A percentile compares a stretch with the other conserved stretches of the same genome.
These are phyloP conservation scores for Chrysochloris asiatica DNA, from an alignment of 2,113 vertebrate species.

Conservation along the genomic window DNA sequence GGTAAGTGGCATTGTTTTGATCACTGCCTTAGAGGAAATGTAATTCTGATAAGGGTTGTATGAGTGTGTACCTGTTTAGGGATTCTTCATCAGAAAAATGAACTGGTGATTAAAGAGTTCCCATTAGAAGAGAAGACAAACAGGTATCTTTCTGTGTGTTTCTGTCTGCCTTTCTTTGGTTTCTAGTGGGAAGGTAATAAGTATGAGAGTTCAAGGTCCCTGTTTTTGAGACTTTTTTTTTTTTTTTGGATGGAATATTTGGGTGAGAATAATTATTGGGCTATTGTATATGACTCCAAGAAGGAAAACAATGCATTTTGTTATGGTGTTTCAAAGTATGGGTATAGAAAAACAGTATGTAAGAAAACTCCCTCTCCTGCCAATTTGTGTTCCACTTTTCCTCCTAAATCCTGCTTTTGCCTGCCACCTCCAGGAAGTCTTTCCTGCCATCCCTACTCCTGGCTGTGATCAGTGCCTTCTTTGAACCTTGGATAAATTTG, in stretches of 20 bases:
- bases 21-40: constrained; percentile 61
- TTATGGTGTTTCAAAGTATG: background rate
- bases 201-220: too few species aligned
- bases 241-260: background rate
- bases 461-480: background rate
- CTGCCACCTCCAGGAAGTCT: background rate
- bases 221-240: background rate
- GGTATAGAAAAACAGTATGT: background rate
- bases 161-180: background rate
- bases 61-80: constrained; percentile 28
- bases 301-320: background rate
- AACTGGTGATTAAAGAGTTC: constrained; percentile 26
- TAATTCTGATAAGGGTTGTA: constrained; percentile 41
- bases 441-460: background rate
- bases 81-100: constrained; percentile 60
- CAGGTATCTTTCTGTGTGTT: fast-evolving
- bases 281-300: background rate
- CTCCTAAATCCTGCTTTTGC: background rate
- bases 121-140: background rate
- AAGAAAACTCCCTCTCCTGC: background rate
- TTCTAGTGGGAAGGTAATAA: background rate
- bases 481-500: background rate
- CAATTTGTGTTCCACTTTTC: background rate
- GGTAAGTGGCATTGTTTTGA: constrained; percentile 44
- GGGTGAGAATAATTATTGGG: background rate